Base-by-base conservation (phyloP, 2,797 vertebrate genomes). In the Mus minutoides region DNA sequence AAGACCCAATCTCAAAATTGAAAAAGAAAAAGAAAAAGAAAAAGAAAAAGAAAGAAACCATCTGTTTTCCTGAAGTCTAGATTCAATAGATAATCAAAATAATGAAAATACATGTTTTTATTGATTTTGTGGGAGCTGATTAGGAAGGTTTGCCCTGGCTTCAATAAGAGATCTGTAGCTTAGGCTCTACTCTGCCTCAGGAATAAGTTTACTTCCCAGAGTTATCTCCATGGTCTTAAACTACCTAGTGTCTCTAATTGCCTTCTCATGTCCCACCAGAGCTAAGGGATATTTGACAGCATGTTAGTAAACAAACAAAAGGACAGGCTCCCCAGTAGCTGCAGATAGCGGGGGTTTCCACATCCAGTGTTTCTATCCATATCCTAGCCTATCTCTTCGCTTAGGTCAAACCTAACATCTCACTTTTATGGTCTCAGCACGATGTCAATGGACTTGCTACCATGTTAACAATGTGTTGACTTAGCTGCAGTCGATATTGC, bases 41-140 rank as follows among this genome's bases (percentile, higher is more conserved):
- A 54, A n/a, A n/a, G n/a, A n/a, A 8, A 40, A 80, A 56, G 78
- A 31, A 94, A 90, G 46, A 80, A 84, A 54, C 8, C 16, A 60
- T 46, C 88, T 89, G 22, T 56, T 3, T 26, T 46, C 22, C 34
- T 75, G 11, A 60, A 94, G 9, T 78, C 64, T 93, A 78, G 8
- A 17, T 56, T 95, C 64, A 37, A 46, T 52, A 85, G 67, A 49
- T 64, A 93, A 76, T 16, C 34, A 34, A 82, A 94, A 34, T 89
- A 94, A 64, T 91, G 78, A 95, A 92, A 95, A 69, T 71, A 16
- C 3, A 31, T 29, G 19, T 88, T 92, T 92, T 83, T 34, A 90
- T 77, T 87, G 54, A 8, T 52, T 93, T 60, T 54, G 40, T 76
- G 31, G 76, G 71, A 14, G 21, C 78, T 80, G 37, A 87, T 94